These are phyloP conservation scores for Athene cunicularia DNA, from an alignment of 2,113 vertebrate genomes.

Conservation along the genomic window DNA sequence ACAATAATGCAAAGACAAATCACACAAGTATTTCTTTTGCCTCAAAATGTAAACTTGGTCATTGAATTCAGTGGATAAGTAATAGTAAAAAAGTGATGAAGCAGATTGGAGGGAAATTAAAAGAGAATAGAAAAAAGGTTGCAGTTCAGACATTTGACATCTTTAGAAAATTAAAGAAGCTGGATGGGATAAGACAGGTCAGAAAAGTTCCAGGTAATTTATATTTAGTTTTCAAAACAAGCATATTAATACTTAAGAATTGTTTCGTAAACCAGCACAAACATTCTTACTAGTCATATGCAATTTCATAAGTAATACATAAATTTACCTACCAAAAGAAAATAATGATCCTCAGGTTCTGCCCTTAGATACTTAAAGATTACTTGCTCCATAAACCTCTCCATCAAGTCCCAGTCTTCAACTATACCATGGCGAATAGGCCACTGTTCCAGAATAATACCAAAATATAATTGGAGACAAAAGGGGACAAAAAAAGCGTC, in stretches of 20 bases:
- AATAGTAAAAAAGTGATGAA: not conserved
- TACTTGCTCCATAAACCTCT: constrained; percentile 99
- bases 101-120: not conserved
- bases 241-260: not conserved
- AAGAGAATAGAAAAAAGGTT: not conserved
- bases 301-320: not conserved
- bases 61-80: not conserved
- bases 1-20: not conserved
- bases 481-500: not conserved
- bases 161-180: not conserved
- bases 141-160: not conserved
- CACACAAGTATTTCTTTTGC: not conserved
- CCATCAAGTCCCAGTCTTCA: constrained; percentile 99
- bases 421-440: constrained; percentile 98
- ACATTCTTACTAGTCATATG: not conserved
- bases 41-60: not conserved
- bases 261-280: not conserved
- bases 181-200: not conserved
- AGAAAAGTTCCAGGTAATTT: not conserved
- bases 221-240: not conserved
- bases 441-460: constrained; percentile 80
- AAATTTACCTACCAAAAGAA: constrained; percentile 88
- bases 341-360: constrained; percentile 98
- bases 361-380: constrained; percentile 99
- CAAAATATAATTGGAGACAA: not conserved